Evolutionary conservation across 2,888 invertebrate genomes (phyloP).

Genomic region (Melinopterus prodromus): DNA sequence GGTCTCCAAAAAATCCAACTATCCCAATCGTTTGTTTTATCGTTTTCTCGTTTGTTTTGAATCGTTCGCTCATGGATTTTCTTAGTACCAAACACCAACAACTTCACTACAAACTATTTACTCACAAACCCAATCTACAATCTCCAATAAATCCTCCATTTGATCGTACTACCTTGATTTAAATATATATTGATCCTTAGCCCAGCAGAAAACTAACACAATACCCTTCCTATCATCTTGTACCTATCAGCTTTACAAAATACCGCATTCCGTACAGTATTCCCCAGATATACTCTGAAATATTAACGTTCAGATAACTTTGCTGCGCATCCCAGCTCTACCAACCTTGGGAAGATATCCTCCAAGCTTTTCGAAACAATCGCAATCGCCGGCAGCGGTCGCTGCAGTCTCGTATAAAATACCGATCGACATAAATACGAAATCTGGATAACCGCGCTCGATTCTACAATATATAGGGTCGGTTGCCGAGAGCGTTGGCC

Average conservation of each 20-base stretch:
- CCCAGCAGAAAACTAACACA: background rate
- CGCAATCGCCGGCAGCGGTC: background rate
- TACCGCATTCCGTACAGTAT: background rate
- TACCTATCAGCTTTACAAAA: conserved; percentile 13
- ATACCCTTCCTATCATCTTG: background rate
- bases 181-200: background rate
- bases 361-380: conserved; percentile 16
- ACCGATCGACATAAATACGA: conserved; percentile 23
- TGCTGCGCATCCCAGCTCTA: conserved; percentile 6
- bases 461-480: too few relatives aligned
- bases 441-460: conserved; percentile 16
- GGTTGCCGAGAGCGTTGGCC: background rate
- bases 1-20: too few relatives aligned
- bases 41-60: too few relatives aligned
- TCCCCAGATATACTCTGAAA: conserved; percentile 5
- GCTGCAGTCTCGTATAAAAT: conserved; percentile 19
- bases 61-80: too few relatives aligned
- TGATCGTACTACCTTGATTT: background rate
- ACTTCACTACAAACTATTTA: too few relatives aligned
- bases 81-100: too few relatives aligned
- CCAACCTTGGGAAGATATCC: background rate
- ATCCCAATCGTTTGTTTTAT: too few relatives aligned
- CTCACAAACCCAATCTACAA: too few relatives aligned
- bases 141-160: too few relatives aligned
- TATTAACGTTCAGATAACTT: conserved; percentile 22